Base-by-base conservation (phyloP, 2,888 invertebrate genomes). In the Dilophus febrilis region DNA sequence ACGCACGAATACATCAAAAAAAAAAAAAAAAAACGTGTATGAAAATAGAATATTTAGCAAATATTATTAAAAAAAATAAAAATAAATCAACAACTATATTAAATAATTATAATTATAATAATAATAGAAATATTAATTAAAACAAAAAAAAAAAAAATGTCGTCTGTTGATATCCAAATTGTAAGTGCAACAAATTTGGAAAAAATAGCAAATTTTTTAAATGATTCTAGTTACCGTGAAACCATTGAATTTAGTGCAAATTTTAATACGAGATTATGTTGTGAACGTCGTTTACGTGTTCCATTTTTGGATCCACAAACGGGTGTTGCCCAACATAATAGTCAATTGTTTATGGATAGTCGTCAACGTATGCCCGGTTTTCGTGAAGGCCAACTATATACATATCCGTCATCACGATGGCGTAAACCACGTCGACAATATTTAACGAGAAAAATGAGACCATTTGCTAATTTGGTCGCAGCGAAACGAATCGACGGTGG, bases 251-350 rank as follows among this genome's bases (percentile, higher is more conserved):
- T 84, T 57, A 87, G 91, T n/a, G 84, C 87, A 37, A 87, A 80
- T 55, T 92, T 87, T 60, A 95, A 95, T 62, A 83, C 87, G 43
- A 70, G 91, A 65, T 64, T 95, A 67, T 85, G 88, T 61, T 75
- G 86, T 47, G 92, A 95, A 64, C 71, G 94, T 48, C 77, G 88
- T 52, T 70, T 90, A 64, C 74, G 94, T 47, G 74, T 94, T 67
- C 95, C 95, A 19, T 95, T 94, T 58, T 72, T 95, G 51, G 95
- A 95, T 65, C 88, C 90, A n/a, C 92, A 94, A 60, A 94, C 92
- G 45, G 91, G 87, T 47, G 88, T 95, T 38, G 94, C 94, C 26
- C 95, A 95, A 61, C 91, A 84, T 58, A 91, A 92, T 62, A 90
- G 88, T 52, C 78, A 81, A 51, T 68, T 88, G 48, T 85, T 90